These are phyloP conservation scores for Bombus breviceps DNA, from an alignment of 1,140 invertebrate genomes.

Conservation along the genomic window DNA sequence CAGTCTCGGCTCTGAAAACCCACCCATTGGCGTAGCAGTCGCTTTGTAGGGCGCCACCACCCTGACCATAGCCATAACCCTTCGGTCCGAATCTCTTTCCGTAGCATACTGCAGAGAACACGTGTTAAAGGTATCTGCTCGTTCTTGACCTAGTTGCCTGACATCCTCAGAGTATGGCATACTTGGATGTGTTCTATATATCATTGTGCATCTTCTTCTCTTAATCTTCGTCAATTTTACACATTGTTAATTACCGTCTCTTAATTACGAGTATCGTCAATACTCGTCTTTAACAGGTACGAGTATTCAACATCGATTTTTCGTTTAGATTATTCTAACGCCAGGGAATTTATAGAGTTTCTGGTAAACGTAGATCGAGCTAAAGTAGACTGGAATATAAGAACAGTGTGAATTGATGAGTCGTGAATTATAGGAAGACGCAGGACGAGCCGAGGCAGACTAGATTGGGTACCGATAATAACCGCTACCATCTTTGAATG, in stretches of 20 bases:
- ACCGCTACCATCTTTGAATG: neutral
- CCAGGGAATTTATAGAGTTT: neutral
- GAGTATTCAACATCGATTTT: neutral
- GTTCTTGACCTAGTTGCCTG: conserved; percentile 20
- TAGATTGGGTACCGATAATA: too few relatives aligned
- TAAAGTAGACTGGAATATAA: neutral
- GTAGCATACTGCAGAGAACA: conserved; percentile 91
- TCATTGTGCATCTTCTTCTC: too few relatives aligned
- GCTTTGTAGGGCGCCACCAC: conserved; percentile 94
- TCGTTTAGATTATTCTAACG: neutral
- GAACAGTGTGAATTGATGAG: too few relatives aligned
- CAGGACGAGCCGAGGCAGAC: too few relatives aligned
- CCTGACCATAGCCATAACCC: conserved; percentile 96
- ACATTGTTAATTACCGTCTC: neutral
- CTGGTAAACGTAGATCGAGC: neutral
- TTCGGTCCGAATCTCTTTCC: conserved; percentile 96
- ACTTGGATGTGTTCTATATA: neutral
- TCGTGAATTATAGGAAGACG: too few relatives aligned
- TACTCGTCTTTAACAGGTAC: neutral
- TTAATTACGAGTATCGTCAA: too few relatives aligned
- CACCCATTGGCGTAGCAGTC: conserved; percentile 90
- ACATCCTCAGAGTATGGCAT: neutral
- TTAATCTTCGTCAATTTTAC: neutral
- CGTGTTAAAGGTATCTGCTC: conserved; percentile 73
- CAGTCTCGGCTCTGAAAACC: conserved; percentile 77